Evolutionary conservation across 2,888 invertebrate species (phyloP).

Genomic region (Hanleya hanleyi): DNA sequence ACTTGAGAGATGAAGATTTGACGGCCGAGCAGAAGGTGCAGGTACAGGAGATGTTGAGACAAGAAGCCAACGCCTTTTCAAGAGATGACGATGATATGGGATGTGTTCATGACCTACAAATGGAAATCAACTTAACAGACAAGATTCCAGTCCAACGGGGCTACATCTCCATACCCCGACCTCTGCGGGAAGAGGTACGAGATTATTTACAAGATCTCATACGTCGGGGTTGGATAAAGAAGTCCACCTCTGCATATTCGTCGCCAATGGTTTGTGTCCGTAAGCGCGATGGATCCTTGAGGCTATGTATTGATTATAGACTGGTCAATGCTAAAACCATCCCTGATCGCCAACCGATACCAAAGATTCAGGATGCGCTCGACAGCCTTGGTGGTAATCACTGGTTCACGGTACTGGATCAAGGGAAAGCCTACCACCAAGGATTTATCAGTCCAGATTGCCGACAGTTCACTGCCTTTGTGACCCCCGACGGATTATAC

Average conservation of each 20-base stretch:
- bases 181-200: conserved; percentile 41
- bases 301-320: conserved; percentile 35
- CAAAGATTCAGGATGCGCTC: neutral
- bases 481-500: neutral
- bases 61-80: conserved; percentile 34
- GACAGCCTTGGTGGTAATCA: neutral
- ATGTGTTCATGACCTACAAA: conserved; percentile 21
- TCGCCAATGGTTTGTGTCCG: conserved; percentile 10
- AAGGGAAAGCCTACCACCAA: neutral
- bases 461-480: neutral
- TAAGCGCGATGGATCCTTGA: conserved; percentile 17
- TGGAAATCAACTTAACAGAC: conserved; percentile 36
- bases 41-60: conserved; percentile 23
- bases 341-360: neutral
- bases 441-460: neutral
- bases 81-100: conserved; percentile 16
- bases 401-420: neutral
- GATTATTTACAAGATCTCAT: conserved; percentile 36
- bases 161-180: conserved; percentile 35
- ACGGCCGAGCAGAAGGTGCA: conserved; percentile 13
- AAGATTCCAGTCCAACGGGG: neutral
- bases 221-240: conserved; percentile 30
- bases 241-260: conserved; percentile 27
- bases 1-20: conserved; percentile 14
- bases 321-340: neutral